A percentile compares a stretch with the other conserved stretches of the same genome.
phyloP scores from a whole-genome alignment of 2,113 vertebrate genomes.

The Tichodroma muraria region DNA sequence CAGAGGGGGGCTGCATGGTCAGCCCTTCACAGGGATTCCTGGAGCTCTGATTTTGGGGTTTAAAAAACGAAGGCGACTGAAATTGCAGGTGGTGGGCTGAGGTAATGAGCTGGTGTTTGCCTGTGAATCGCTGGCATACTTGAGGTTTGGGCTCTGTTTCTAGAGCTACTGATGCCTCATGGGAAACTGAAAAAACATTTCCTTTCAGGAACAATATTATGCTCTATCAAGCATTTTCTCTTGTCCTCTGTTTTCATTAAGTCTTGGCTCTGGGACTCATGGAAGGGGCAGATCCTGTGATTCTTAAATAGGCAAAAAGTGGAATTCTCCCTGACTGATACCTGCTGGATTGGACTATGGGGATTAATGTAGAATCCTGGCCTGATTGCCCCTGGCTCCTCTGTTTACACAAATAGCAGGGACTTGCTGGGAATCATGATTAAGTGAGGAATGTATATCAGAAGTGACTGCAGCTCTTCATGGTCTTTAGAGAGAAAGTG shows the following conservation, averaged over 20 bases:
- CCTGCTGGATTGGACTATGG: background rate
- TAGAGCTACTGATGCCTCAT: constrained; percentile 54
- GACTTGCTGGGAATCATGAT: background rate
- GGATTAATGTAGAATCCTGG: background rate
- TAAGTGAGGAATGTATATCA: background rate
- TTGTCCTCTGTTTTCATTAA: constrained; percentile 43
- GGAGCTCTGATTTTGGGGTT: background rate
- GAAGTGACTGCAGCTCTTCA: background rate
- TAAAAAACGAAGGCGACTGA: background rate
- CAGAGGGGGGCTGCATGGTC: background rate
- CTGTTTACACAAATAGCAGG: background rate
- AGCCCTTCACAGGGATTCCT: background rate
- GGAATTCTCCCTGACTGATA: background rate
- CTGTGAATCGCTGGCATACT: constrained; percentile 42
- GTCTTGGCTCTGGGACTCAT: background rate
- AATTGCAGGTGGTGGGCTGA: background rate
- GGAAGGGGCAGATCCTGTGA: background rate
- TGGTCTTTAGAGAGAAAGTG: background rate
- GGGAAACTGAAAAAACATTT: constrained; percentile 55
- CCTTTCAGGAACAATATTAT: constrained; percentile 36
- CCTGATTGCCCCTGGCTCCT: background rate
- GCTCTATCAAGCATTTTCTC: constrained; percentile 12
- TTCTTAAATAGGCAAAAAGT: background rate
- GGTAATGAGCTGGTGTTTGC: constrained; percentile 14
- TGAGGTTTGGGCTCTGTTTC: constrained; percentile 58